Evolutionary conservation across 1,140 invertebrate species (phyloP).

Genomic region (Pachypsylla venusta): DNA sequence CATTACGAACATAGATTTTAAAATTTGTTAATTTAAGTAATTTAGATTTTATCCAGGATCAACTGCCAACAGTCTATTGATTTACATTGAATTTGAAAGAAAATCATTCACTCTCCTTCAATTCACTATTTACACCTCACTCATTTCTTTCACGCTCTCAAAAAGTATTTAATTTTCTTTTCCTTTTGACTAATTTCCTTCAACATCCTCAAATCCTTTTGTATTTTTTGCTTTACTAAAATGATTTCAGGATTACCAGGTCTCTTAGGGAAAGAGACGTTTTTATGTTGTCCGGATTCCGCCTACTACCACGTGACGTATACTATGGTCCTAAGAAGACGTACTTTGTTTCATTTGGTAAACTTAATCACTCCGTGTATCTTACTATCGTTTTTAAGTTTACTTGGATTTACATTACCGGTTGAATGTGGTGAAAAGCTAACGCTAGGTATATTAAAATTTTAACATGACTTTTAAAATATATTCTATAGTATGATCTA

Average conservation of each 20-base stretch:
- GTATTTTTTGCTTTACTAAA: slow-evolving; percentile 25
- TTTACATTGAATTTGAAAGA: slow-evolving; percentile 7
- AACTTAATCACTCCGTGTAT: slow-evolving; percentile 55
- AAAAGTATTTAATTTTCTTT: background rate
- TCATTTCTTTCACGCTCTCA: slow-evolving; percentile 4
- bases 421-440: slow-evolving; percentile 54
- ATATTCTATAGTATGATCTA: background rate
- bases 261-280: slow-evolving; percentile 29
- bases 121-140: background rate
- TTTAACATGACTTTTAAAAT: background rate
- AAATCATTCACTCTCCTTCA: no score
- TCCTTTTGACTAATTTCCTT: no score
- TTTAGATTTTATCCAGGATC: no score
- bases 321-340: slow-evolving; percentile 42
- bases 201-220: background rate
- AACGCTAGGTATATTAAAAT: slow-evolving; percentile 37
- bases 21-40: no score
- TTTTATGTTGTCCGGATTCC: slow-evolving; percentile 36
- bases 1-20: no score
- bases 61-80: no score
- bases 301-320: slow-evolving; percentile 52
- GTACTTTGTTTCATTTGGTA: slow-evolving; percentile 52
- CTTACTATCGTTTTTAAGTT: slow-evolving; percentile 48
- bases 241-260: slow-evolving; percentile 33
- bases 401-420: slow-evolving; percentile 49